Evolutionary conservation across 2,888 invertebrate species (phyloP).

Genomic region (Itoplectis maculator): DNA sequence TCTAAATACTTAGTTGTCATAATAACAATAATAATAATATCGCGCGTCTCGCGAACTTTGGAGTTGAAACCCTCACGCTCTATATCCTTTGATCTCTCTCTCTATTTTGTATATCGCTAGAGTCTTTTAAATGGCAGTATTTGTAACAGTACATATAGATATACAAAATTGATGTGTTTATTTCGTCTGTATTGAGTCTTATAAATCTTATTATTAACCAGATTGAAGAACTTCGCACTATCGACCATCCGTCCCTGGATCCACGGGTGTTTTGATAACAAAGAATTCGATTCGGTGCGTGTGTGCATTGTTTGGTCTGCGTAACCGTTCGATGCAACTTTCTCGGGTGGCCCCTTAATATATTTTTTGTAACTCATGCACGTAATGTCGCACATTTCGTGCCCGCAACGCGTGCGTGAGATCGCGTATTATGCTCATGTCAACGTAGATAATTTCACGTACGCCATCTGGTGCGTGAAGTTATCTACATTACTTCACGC

Average conservation of each 20-base stretch:
- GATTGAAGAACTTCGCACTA: too few species aligned
- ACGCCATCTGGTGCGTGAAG: too few species aligned
- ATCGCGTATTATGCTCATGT: too few species aligned
- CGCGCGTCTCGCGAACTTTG: neutral
- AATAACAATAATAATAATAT: conserved; percentile 7
- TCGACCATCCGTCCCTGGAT: too few species aligned
- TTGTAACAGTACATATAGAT: conserved; percentile 9
- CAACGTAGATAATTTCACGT: too few species aligned
- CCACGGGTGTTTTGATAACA: too few species aligned
- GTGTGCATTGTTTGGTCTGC: conserved; percentile 8
- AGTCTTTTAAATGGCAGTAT: conserved; percentile 12
- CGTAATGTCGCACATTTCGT: neutral
- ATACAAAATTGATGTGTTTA: conserved; percentile 17
- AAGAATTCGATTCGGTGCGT: neutral
- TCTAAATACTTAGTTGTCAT: neutral
- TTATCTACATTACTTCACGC: too few species aligned
- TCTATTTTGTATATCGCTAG: neutral
- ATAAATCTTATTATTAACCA: too few species aligned
- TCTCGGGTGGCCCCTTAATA: neutral
- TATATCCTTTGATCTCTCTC: neutral
- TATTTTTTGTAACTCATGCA: neutral
- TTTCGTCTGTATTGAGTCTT: neutral
- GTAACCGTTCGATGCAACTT: neutral
- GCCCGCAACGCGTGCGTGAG: too few species aligned
- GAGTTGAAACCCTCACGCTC: neutral